Evolutionary conservation across 1,140 invertebrate genomes (phyloP), one percentile per base, ranked within the genome.

Genomic region (Heliconius himera): DNA sequence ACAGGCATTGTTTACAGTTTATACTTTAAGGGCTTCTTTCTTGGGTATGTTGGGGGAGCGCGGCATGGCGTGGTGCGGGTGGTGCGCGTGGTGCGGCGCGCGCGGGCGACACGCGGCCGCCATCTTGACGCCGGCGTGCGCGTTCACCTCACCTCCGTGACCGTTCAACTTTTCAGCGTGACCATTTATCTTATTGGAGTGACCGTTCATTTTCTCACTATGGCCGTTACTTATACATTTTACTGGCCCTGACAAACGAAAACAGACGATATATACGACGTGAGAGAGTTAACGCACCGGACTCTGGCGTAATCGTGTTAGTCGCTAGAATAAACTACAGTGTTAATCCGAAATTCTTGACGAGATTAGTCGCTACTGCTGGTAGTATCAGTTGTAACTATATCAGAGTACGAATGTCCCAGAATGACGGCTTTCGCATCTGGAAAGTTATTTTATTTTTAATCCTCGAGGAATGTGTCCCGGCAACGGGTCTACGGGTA

Each of bases 261-360:
- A 86, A 83, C 77, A 82, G 16, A 76, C 78, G 73, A 87, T 87
- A 89, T 87, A 89, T 86, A 81, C 83, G 86, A 83, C 82, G 72
- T 76, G 81, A 74, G 60, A 82, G 72, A 9, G 54, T 20, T 22
- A 22, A 11, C 76, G 76, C 83, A 85, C 76, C 60, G 60, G 60
- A 91, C 83, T 91, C 88, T 92, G 91, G 90, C 93, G 90, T 85
- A 92, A 93, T 88, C 88, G 87, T 92, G 89, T 92, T 85, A 85
- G 82, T 84, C 83, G 78, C 80, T 77, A 83, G 74, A 81, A 79
- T 74, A 83, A 84, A 78, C 70, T 81, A 84, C 51, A 81, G 82
- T 82, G 77, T 88, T 85, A 88, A 76, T 79, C 78, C 75, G 75
- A 81, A 79, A 78, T 79, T 82, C 82, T 77, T 79, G 76, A 81